Conservation (phyloP, 2,113 vertebrate species). For the Rhinolophus sinicus region DNA sequence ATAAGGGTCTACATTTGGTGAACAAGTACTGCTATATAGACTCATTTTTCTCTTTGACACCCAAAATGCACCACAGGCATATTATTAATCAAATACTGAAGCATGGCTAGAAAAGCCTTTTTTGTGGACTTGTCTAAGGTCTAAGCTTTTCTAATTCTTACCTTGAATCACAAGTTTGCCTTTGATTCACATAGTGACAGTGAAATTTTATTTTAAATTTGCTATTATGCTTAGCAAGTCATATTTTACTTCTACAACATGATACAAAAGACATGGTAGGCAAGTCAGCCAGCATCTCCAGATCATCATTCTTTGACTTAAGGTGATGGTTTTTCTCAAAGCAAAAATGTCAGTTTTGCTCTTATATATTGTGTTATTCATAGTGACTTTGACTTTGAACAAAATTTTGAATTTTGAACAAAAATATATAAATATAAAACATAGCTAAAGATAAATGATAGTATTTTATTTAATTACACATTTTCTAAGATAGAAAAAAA, state of each 20-base stretch:
- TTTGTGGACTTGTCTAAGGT: not conserved
- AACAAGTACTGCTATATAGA: not conserved
- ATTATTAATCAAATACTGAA: constrained; percentile 17
- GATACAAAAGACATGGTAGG: not conserved
- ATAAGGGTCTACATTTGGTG: not conserved
- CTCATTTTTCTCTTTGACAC: constrained; percentile 41
- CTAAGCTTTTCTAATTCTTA: not conserved
- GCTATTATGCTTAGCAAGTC: not conserved
- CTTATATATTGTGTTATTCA: not conserved
- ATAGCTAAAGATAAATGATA: not conserved
- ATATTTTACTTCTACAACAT: not conserved
- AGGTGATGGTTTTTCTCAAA: not conserved
- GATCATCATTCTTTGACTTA: not conserved
- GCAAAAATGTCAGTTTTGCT: not conserved
- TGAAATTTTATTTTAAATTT: not conserved
- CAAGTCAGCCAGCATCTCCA: not conserved
- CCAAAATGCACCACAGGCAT: not conserved
- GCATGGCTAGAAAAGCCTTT: not conserved
- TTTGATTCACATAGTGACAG: not conserved
- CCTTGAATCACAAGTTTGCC: not conserved
- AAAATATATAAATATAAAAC: not conserved
- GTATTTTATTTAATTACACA: not conserved
- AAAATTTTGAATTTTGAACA: not conserved
- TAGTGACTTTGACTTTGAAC: not conserved
- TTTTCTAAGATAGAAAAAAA: not conserved